phyloP scores from a whole-genome alignment of 2,888 invertebrate species.

The Xanthorhoe spadicearia region DNA sequence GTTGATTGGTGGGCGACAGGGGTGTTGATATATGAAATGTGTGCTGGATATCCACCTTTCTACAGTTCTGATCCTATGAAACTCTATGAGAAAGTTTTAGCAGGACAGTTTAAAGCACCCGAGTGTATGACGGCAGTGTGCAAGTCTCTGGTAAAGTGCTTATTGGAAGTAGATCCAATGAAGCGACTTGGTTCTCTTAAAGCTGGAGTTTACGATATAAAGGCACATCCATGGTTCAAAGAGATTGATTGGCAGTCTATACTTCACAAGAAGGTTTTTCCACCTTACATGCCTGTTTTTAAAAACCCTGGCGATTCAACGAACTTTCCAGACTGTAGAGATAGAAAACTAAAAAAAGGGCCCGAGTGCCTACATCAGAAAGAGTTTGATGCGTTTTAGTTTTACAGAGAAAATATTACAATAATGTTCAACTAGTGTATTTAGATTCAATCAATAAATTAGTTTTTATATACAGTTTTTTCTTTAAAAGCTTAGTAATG shows the following conservation, averaged over 20 bases:
- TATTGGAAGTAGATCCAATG: constrained; percentile 86
- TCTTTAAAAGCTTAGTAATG: not conserved
- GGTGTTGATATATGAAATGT: constrained; percentile 94
- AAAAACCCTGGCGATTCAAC: constrained; percentile 85
- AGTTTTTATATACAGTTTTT: constrained; percentile 1
- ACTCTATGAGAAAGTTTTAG: constrained; percentile 96
- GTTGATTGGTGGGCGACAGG: constrained; percentile 99
- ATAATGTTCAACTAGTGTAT: constrained; percentile 24
- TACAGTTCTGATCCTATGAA: constrained; percentile 93
- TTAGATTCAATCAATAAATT: constrained; percentile 29
- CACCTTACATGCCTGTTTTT: constrained; percentile 86
- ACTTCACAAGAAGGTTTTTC: constrained; percentile 88
- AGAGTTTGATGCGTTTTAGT: constrained; percentile 88
- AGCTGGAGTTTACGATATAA: constrained; percentile 94
- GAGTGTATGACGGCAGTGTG: constrained; percentile 90
- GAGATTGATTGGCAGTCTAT: constrained; percentile 92
- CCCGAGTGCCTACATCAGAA: constrained; percentile 81
- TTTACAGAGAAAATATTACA: constrained; percentile 23
- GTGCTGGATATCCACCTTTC: constrained; percentile 96
- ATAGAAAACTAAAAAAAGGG: constrained; percentile 76
- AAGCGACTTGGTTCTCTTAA: constrained; percentile 93
- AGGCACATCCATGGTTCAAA: constrained; percentile 94
- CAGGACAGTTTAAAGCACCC: constrained; percentile 93
- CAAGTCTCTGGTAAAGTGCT: constrained; percentile 90
- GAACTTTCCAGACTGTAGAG: constrained; percentile 87